Base-by-base conservation (phyloP, 2,888 invertebrate species). In the Chymomyza procnemis region DNA sequence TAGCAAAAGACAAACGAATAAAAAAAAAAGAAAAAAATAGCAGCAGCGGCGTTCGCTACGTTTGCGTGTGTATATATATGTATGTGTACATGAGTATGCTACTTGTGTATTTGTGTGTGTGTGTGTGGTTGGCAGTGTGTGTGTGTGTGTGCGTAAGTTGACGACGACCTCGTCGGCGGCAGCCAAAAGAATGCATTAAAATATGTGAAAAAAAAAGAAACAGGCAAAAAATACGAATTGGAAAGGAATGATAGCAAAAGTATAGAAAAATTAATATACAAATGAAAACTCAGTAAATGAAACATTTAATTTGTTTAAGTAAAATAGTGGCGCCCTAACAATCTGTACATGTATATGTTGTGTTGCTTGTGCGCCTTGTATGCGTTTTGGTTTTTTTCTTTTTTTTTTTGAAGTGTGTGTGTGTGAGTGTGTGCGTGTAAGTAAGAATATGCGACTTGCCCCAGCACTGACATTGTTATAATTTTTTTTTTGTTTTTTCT, bases 101-200 rank as follows among this genome's bases (percentile, higher is more conserved):
- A 14, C 19, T 12, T 57, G 48, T 66, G 66, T 61, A 61, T 71
- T 30, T 57, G 14, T 64, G 26, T 67, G 52, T 65, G 22, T 64
- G 67, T 64, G 64, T 50, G 73, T 64, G 64, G 18, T 41, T 55
- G 46, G 26, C 34, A 21, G 34, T 69, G 34, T 69, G 47, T 4
- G 64, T 76, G 59, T 76, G 74, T 67, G 78, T 78, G 76, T 78
- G 78, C 75, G 77, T 79, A 73, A 75, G 78, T 73, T 66, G 50
- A 50, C 50, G 50, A 50, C 16, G 50, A 18, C 19, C 50, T 14
- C 14, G 50, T 18, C 50, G 50, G 18, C 50, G 76, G 50, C 66
- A 75, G 76, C 78, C 71, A 69, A 81, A 83, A 79, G 81, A 83
- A 81, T 83, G 83, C 80, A 81, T 71, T 72, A 75, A 80, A 80